A percentile compares a stretch with the other conserved stretches of the same genome.
Evolutionary conservation across 2,888 invertebrate genomes (phyloP).

Genomic region (Sinopyrophorus schimmeli): DNA sequence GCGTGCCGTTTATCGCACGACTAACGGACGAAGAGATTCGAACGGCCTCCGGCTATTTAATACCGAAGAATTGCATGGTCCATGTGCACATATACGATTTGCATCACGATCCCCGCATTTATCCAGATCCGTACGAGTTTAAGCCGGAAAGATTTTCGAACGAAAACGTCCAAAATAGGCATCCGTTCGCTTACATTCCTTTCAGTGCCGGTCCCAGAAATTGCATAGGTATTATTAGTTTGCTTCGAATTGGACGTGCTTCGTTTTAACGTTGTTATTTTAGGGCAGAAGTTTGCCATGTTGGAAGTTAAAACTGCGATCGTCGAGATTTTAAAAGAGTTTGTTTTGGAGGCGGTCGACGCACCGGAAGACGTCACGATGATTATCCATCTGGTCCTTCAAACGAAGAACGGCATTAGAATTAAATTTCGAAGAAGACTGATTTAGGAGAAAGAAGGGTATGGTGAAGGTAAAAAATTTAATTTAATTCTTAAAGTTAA

Average conservation of each 20-base stretch:
- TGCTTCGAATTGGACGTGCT: not conserved
- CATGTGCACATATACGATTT: slow-evolving; percentile 65
- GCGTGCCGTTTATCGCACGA: slow-evolving; percentile 67
- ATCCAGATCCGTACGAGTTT: slow-evolving; percentile 66
- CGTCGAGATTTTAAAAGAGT: slow-evolving; percentile 60
- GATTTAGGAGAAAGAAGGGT: too few relatives aligned
- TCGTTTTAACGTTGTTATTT: slow-evolving; percentile 38
- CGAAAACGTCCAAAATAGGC: slow-evolving; percentile 59
- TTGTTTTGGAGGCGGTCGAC: slow-evolving; percentile 57
- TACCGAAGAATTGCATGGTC: slow-evolving; percentile 59
- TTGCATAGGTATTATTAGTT: slow-evolving; percentile 67
- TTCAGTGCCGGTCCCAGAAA: slow-evolving; percentile 72
- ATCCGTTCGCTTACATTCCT: slow-evolving; percentile 68
- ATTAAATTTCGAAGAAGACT: too few relatives aligned
- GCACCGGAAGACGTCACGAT: slow-evolving; percentile 54
- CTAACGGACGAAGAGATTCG: slow-evolving; percentile 38
- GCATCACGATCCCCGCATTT: slow-evolving; percentile 67
- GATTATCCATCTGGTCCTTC: slow-evolving; percentile 57
- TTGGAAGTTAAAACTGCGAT: slow-evolving; percentile 66
- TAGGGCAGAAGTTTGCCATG: slow-evolving; percentile 71
- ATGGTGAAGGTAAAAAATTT: too few relatives aligned
- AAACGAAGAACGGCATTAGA: slow-evolving; percentile 54
- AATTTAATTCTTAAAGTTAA: too few relatives aligned
- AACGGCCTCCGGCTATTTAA: slow-evolving; percentile 41
- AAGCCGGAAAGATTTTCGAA: slow-evolving; percentile 73